Conservation (phyloP, 64 coral and sea anemone species). For the Dendronephthya gigantea region DNA sequence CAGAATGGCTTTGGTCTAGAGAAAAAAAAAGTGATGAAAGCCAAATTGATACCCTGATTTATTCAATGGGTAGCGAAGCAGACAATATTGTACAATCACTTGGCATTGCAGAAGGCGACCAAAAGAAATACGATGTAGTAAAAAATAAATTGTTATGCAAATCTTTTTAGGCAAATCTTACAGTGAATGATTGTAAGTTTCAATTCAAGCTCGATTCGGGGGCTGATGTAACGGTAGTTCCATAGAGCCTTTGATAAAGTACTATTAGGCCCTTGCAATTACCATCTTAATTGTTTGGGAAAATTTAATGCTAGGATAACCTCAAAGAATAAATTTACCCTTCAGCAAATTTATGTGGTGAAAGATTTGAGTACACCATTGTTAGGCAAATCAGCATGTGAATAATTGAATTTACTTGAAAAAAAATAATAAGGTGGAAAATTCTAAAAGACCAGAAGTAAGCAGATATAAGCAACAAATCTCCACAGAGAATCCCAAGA, state of each 20-base stretch:
- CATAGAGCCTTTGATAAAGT: not conserved
- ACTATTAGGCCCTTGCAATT: not conserved
- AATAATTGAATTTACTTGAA: not conserved
- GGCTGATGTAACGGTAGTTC: not conserved
- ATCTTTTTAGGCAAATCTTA: not conserved
- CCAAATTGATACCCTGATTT: too few species aligned
- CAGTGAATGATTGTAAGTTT: not conserved
- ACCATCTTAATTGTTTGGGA: not conserved
- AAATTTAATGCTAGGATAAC: not conserved
- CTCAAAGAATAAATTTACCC: not conserved
- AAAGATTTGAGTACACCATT: not conserved
- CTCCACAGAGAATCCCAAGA: too few species aligned
- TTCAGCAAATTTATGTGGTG: not conserved
- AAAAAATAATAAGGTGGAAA: not conserved
- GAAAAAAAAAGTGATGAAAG: too few species aligned
- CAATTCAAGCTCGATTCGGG: conserved; percentile 6
- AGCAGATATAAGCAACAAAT: not conserved
- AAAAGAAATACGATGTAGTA: too few species aligned
- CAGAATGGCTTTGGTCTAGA: too few species aligned
- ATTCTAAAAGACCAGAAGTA: not conserved
- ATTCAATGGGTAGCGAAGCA: too few species aligned
- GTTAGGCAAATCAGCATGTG: not conserved
- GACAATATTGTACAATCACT: too few species aligned
- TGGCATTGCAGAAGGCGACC: too few species aligned
- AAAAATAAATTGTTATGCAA: too few species aligned